Conservation (phyloP, 2,888 invertebrate species). For the Coenonympha glycerion region DNA sequence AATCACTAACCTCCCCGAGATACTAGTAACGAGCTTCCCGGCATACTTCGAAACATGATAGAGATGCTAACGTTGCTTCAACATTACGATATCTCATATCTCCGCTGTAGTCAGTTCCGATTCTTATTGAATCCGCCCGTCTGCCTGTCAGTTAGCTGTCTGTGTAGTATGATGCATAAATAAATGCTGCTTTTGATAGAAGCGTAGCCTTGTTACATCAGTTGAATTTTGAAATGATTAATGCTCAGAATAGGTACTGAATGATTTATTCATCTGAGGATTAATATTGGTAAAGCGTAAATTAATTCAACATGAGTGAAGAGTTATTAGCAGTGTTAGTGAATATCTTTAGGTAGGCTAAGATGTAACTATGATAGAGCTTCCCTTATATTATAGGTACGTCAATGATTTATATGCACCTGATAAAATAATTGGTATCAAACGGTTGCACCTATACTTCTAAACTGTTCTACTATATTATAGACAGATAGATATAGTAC, state of each 20-base stretch:
- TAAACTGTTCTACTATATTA: too few relatives aligned
- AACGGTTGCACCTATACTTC: too few relatives aligned
- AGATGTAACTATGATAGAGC: neutral
- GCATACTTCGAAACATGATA: constrained; percentile 8
- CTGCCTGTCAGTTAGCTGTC: constrained; percentile 37
- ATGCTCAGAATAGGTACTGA: neutral
- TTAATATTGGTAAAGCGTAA: too few relatives aligned
- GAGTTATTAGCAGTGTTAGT: neutral
- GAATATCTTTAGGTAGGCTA: neutral
- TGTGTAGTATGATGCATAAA: constrained; percentile 19
- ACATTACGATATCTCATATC: constrained; percentile 6
- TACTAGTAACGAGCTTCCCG: constrained; percentile 14
- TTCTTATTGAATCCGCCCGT: constrained; percentile 41
- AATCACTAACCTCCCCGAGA: too few relatives aligned
- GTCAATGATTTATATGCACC: too few relatives aligned
- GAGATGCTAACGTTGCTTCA: constrained; percentile 11
- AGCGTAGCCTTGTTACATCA: constrained; percentile 4
- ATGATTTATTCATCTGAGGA: too few relatives aligned
- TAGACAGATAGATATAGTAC: too few relatives aligned
- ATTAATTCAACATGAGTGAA: too few relatives aligned
- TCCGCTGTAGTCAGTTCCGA: constrained; percentile 28
- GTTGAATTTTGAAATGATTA: neutral
- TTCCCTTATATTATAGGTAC: too few relatives aligned
- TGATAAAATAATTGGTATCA: too few relatives aligned
- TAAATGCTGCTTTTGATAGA: constrained; percentile 18